Base-by-base conservation (phyloP, 2,797 vertebrate genomes). In the Ctenochaetus hawaiiensis region DNA sequence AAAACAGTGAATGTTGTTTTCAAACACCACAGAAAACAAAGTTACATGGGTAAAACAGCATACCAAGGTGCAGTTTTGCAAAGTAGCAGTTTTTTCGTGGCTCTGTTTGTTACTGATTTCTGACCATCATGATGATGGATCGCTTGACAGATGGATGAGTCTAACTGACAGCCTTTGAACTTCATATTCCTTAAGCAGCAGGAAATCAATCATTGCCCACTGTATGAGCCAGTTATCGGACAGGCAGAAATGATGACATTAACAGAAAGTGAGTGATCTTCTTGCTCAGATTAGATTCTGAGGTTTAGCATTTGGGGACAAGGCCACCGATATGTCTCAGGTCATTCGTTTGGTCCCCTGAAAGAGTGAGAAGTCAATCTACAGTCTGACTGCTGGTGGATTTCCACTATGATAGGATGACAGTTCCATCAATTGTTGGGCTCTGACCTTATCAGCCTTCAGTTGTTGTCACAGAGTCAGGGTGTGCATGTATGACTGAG, bases 361-460 rank as follows among this genome's bases (percentile, higher is more conserved):
- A 68, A 81, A 81, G 72, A 12, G 80, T 72, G 69, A 59, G 71
- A 81, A 88, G 86, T 87, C 85, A 85, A 84, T 88, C 74, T 81
- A 61, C 61, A 65, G 88, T 89, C 75, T 69, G 75, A 88, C 89
- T 88, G 77, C 63, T 68, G 79, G 74, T 80, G 82, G 78, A 88
- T 85, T 86, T 86, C 79, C 65, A 73, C 88, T 68, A 68, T 81
- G 83, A 91, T 77, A 73, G 83, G 80, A 75, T 91, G 93, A 93
- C 92, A 93, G 89, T 93, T 91, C 87, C 91, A 95, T 95, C 94
- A 94, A 91, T 93, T 90, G 87, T 70, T 62, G 53, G 63, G 81
- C 83, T 92, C 73, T 94, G 95, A 95, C 94, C 94, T 95, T 92
- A 94, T 75, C 85, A 87, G 86, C 82, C 81, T 89, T 85, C 87